Base-by-base conservation (phyloP, 1,140 invertebrate genomes). In the Dolichoris vasculosae region DNA sequence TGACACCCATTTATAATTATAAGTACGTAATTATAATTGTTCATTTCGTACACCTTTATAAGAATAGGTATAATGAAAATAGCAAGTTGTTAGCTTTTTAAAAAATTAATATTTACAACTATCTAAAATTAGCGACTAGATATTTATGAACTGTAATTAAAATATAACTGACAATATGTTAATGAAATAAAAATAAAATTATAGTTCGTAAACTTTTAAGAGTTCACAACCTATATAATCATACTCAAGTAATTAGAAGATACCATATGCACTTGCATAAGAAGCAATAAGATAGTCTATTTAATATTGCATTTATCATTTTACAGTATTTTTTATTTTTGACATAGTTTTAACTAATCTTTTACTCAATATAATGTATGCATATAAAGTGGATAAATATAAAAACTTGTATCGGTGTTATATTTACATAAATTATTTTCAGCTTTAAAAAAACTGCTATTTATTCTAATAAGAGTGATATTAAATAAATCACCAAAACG, bases 221-320 rank as follows among this genome's bases (percentile, higher is more conserved):
- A 35, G 23, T 30, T 32, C n/a, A 23, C 8, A n/a, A 59, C 20
- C 46, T 55, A 26, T 69, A 40, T 81, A 81, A 81, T 51, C 63
- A 71, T 32, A 30, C 30, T 15, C 55, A 51, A 40, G 76, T 63
- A 78, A 35, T 59, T 69, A 71, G 30, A 82, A 73, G 67, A 82
- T 73, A 82, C 26, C 59, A 69, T 23, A 30, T 32, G 17, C 40
- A 40, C 38, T 3, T 15, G 30, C 23, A 43, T 40, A n/a, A 38
- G 13, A 46, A 59, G 32, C 13, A 40, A 59, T 23, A 6, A 71
- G 32, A 71, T 40, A 71, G 32, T 71, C 17, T 23, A 73, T 43
- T 73, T 43, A 73, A 6, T 20, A 35, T 76, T 32, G 0, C 35
- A 17, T n/a, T 51, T 76, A 76, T 51, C 9, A 0, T 35, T 76